Percentiles rank a stretch among this genome's conserved stretches.
These are phyloP conservation scores for Toxotes jaculatrix DNA, from an alignment of 2,113 vertebrate species.

Conservation along the genomic window DNA sequence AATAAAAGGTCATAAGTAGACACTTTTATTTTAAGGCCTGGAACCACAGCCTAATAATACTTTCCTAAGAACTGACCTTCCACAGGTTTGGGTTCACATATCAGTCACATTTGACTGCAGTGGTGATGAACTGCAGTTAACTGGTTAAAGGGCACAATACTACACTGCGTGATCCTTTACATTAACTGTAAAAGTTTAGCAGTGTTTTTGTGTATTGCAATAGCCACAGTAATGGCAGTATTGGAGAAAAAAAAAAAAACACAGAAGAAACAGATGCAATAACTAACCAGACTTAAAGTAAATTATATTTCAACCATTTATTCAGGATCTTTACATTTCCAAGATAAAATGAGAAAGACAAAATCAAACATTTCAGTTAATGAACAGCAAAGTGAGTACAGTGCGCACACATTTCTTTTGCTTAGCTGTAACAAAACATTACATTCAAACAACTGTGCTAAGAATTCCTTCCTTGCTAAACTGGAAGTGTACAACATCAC, in stretches of 20 bases:
- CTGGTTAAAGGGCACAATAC: too few species aligned
- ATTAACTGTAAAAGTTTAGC: background rate
- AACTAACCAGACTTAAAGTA: background rate
- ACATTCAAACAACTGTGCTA: conserved; percentile 42
- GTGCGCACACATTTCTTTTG: conserved; percentile 40
- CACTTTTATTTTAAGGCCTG: background rate
- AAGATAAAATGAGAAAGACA: conserved; percentile 61
- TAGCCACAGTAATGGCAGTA: background rate
- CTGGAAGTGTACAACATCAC: conserved; percentile 32
- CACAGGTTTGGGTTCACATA: too few species aligned
- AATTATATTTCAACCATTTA: conserved; percentile 58
- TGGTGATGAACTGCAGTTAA: too few species aligned
- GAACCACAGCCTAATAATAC: background rate
- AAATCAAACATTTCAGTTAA: conserved; percentile 20
- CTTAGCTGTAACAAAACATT: conserved; percentile 25
- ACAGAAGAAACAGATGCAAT: background rate
- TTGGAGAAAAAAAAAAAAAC: background rate
- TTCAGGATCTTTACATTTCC: conserved; percentile 67
- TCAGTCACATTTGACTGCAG: too few species aligned
- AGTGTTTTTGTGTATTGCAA: background rate
- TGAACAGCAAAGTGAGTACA: conserved; percentile 30
- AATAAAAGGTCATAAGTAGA: background rate
- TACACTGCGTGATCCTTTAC: background rate
- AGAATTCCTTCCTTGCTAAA: conserved; percentile 22
- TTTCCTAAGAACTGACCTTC: background rate